Conservation (phyloP, 35 echinoderm and acorn worm species). For the Apostichopus californicus region DNA sequence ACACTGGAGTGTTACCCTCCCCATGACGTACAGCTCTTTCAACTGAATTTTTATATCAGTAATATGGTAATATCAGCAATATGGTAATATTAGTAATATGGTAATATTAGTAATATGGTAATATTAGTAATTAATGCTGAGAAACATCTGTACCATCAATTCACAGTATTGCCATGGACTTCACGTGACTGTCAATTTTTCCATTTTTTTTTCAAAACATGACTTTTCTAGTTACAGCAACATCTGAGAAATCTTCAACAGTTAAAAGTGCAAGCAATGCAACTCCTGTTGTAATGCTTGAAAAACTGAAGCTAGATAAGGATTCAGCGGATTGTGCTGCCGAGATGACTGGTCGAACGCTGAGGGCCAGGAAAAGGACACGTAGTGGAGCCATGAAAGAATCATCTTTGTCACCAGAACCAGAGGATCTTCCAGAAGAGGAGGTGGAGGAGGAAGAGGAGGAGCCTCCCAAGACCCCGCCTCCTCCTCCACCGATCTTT, state of each 20-base stretch:
- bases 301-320: constrained; percentile 26
- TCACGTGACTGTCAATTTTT: too few relatives aligned
- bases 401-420: not conserved
- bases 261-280: constrained; percentile 3
- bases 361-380: constrained; percentile 9
- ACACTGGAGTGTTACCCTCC: too few relatives aligned
- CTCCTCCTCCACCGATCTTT: constrained; percentile 63
- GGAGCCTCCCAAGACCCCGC: not conserved
- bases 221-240: not conserved
- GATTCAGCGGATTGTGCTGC: constrained; percentile 21
- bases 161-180: too few relatives aligned
- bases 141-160: too few relatives aligned
- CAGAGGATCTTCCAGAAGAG: not conserved
- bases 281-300: constrained; percentile 14
- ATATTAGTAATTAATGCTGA: too few relatives aligned
- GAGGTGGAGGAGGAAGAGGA: constrained; percentile 19
- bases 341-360: not conserved
- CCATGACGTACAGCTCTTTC: too few relatives aligned
- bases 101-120: too few relatives aligned
- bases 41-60: too few relatives aligned
- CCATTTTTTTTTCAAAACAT: too few relatives aligned
- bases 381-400: constrained; percentile 58
- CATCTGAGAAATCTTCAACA: constrained; percentile 5
- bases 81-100: too few relatives aligned
- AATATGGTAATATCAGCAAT: too few relatives aligned